A percentile compares a stretch with the other conserved stretches of the same genome.
phyloP scores from a whole-genome alignment of 2,888 invertebrate genomes.

The Campoplex capitator region DNA sequence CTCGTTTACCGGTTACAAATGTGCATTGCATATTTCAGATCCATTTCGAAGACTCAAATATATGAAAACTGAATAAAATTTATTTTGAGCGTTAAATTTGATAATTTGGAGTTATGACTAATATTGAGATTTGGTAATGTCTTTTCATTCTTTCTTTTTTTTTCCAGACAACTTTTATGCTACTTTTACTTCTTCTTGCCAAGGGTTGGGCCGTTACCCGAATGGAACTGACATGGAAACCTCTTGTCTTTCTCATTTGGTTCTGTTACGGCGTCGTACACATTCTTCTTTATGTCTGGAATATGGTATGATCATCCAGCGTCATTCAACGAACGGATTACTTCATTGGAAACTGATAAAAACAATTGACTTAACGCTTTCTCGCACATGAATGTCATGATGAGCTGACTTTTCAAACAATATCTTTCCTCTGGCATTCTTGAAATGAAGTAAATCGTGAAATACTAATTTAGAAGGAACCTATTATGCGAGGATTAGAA shows the following conservation, averaged over 20 bases:
- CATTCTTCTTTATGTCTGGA: conserved; percentile 97
- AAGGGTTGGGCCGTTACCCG: conserved; percentile 99
- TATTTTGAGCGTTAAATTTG: neutral
- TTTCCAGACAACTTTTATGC: conserved; percentile 95
- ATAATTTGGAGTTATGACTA: neutral
- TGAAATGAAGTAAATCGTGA: no score
- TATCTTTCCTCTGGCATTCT: no score
- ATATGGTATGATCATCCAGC: conserved; percentile 90
- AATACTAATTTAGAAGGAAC: neutral
- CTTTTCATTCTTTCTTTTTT: conserved; percentile 26
- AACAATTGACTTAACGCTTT: no score
- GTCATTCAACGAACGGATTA: neutral
- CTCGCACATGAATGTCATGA: no score
- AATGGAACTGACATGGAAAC: conserved; percentile 94
- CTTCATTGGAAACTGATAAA: neutral
- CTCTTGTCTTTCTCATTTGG: conserved; percentile 95
- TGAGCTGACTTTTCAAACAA: no score
- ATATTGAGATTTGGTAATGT: neutral
- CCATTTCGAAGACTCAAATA: no score
- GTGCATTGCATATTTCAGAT: no score
- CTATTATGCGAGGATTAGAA: neutral
- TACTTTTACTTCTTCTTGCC: conserved; percentile 94
- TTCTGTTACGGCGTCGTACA: conserved; percentile 95
- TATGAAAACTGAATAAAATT: no score
- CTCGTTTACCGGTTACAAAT: neutral